Evolutionary conservation across 1,140 invertebrate species (phyloP), one percentile per base, ranked within the genome.

Genomic region (Reticulitermes speratus): DNA sequence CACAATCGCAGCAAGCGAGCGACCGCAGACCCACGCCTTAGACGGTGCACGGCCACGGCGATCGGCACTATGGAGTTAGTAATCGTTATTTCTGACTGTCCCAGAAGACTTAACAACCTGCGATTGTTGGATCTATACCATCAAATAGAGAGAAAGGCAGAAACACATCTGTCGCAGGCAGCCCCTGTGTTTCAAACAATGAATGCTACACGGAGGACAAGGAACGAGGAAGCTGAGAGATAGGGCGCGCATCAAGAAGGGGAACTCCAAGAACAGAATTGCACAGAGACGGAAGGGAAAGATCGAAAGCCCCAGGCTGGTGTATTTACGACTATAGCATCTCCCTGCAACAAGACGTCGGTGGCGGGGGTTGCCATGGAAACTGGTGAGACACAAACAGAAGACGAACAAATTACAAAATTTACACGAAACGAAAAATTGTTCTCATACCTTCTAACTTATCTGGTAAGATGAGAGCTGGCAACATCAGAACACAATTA

Each of bases 321-420:
- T 25, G n/a, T 75, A 75, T 75, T 75, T 75, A 75, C 65, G n/a
- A 30, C 65, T 30, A 75, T 25, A n/a, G 65, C 25, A 30, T 75
- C 65, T 75, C n/a, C 65, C 65, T 75, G n/a, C 65, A 75, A 75
- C 65, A 75, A 75, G 65, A 75, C 25, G 25, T 30, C 25, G 48
- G 52, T 55, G 52, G 65, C 65, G 65, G 65, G 65, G 65, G 65
- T 75, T 75, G 8, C 65, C 65, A 75, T 75, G 65, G 65, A n/a
- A 30, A 75, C 65, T 6, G n/a, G 65, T 75, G 65, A 75, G n/a
- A 25, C 65, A 75, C 25, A 30, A 75, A 75, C 65, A 75, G 65
- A 75, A 75, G 65, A 75, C 65, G 65, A 75, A 75, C 65, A 75
- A 75, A 75, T 8, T 75, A 75, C 0, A 16, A 48, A 55, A 55